These are phyloP conservation scores for Metopia argyrocephala DNA, from an alignment of 2,888 invertebrate species.

Conservation along the genomic window DNA sequence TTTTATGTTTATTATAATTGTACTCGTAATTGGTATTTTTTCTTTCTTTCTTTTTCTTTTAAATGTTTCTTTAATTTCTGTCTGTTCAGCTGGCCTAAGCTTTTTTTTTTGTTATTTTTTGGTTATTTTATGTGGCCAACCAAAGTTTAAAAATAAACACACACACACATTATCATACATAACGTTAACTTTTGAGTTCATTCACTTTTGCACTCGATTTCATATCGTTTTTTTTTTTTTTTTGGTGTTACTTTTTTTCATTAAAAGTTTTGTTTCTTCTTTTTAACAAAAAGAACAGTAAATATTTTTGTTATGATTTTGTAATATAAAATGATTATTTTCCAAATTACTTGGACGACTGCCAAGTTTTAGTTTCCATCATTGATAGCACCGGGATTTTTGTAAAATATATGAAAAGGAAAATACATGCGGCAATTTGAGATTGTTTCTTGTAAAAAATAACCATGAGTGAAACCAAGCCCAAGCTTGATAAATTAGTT, in stretches of 20 bases:
- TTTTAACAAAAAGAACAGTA: background rate
- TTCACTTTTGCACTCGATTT: constrained; percentile 75
- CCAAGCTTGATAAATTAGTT: no score
- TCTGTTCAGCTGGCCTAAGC: constrained; percentile 62
- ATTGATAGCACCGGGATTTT: no score
- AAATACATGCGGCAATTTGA: no score
- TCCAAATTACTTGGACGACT: no score
- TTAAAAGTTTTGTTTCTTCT: constrained; percentile 51
- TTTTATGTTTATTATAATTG: constrained; percentile 31
- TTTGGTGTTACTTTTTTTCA: constrained; percentile 57
- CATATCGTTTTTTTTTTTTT: constrained; percentile 39
- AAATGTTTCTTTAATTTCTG: constrained; percentile 24
- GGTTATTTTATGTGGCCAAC: constrained; percentile 53
- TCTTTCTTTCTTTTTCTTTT: background rate
- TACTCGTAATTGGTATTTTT: constrained; percentile 17
- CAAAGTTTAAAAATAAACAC: constrained; percentile 31
- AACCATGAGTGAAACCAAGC: no score
- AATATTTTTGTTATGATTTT: no score
- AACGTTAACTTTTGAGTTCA: constrained; percentile 68
- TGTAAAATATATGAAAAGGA: no score
- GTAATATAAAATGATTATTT: no score
- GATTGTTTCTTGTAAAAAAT: no score
- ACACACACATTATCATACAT: constrained; percentile 53
- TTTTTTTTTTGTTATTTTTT: constrained; percentile 50
- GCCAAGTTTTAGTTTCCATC: no score